These are phyloP conservation scores for Myathropa florea DNA, from an alignment of 2,888 invertebrate genomes.

Conservation along the genomic window DNA sequence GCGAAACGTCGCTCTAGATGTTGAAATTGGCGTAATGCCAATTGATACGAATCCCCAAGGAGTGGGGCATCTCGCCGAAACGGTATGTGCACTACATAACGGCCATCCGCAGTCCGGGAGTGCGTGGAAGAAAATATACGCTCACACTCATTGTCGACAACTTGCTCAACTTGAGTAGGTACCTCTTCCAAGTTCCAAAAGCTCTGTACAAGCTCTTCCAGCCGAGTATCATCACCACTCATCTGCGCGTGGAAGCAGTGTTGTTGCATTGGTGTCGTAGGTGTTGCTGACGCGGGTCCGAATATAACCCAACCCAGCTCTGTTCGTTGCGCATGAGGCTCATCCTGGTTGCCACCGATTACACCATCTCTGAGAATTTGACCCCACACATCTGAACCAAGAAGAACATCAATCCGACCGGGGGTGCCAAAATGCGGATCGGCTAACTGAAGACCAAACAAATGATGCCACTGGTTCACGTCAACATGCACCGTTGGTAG, in stretches of 20 bases:
- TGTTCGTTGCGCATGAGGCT: neutral
- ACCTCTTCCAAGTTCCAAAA: constrained; percentile 22
- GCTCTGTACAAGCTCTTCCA: neutral
- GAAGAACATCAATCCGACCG: too few relatives aligned
- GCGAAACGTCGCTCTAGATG: neutral
- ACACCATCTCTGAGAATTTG: neutral
- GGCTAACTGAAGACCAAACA: neutral
- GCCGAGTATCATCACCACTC: neutral
- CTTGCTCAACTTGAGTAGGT: neutral
- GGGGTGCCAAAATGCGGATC: neutral
- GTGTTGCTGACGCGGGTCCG: constrained; percentile 6
- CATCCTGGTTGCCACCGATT: too few relatives aligned
- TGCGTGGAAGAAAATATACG: neutral
- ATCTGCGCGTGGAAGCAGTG: neutral
- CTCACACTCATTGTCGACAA: neutral
- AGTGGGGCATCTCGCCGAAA: neutral
- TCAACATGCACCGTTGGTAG: too few relatives aligned
- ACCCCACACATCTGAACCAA: neutral
- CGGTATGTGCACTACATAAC: constrained; percentile 19
- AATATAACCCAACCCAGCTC: constrained; percentile 27
- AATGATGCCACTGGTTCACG: neutral
- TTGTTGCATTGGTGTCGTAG: neutral
- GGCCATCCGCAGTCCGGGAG: neutral
- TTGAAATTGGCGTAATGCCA: neutral
- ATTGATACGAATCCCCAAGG: neutral